These are phyloP conservation scores for Apis dorsata DNA, from an alignment of 1,140 invertebrate genomes.

Conservation along the genomic window DNA sequence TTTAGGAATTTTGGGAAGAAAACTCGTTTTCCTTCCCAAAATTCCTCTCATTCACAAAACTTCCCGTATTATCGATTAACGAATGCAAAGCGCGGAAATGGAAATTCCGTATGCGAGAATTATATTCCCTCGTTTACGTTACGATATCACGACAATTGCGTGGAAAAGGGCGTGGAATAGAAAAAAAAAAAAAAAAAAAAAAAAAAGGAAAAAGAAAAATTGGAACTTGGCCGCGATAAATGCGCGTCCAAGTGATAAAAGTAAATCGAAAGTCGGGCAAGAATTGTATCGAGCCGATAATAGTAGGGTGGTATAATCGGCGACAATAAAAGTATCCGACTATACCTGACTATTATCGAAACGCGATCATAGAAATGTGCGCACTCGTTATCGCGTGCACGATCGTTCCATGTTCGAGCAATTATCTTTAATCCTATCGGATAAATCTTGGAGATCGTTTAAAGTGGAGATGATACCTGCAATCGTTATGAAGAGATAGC, in stretches of 20 bases:
- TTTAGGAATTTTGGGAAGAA: background rate
- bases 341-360: conserved; percentile 40
- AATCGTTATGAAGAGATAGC: conserved; percentile 8
- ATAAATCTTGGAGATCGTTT: conserved; percentile 45
- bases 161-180: too few species aligned
- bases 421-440: conserved; percentile 52
- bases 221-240: background rate
- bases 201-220: background rate
- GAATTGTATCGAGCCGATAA: conserved; percentile 28
- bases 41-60: background rate
- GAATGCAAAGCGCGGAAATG: background rate
- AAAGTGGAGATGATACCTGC: background rate
- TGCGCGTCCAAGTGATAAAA: conserved; percentile 16
- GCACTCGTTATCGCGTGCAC: conserved; percentile 35
- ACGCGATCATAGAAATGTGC: conserved; percentile 46
- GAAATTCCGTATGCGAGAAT: background rate
- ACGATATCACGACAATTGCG: too few species aligned
- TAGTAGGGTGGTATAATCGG: conserved; percentile 24
- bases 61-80: background rate
- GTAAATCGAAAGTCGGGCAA: conserved; percentile 21
- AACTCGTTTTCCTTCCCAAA: background rate
- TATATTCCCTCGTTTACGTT: background rate
- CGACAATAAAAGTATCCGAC: conserved; percentile 41
- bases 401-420: conserved; percentile 33
- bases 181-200: too few species aligned